Conservation (phyloP, 1,140 invertebrate species). For the Babylonia areolata region DNA sequence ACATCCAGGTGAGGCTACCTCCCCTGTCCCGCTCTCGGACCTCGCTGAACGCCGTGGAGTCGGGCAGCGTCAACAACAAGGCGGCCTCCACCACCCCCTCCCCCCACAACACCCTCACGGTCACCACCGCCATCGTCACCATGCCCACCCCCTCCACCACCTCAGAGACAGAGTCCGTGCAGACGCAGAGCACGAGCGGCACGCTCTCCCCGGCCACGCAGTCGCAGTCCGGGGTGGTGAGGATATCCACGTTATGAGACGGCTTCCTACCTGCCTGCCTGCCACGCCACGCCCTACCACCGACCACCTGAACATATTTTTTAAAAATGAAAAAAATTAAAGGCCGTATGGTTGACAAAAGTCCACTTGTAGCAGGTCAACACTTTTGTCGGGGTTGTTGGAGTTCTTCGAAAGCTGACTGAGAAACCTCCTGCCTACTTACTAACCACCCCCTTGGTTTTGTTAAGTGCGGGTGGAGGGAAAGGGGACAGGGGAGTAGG, state of each 20-base stretch:
- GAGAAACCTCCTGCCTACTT: too few relatives aligned
- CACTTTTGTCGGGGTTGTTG: too few relatives aligned
- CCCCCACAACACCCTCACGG: conserved; percentile 66
- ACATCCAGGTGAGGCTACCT: conserved; percentile 77
- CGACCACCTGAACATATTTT: too few relatives aligned
- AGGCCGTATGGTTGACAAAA: too few relatives aligned
- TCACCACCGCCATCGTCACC: conserved; percentile 69
- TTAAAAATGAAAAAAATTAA: too few relatives aligned
- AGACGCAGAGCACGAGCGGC: conserved; percentile 59
- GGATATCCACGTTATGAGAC: conserved; percentile 68
- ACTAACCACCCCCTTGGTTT: too few relatives aligned
- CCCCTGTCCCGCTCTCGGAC: conserved; percentile 68
- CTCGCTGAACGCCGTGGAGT: conserved; percentile 67
- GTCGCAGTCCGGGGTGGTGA: conserved; percentile 61
- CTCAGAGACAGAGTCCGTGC: conserved; percentile 64
- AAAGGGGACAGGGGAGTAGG: too few relatives aligned
- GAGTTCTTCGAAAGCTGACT: too few relatives aligned
- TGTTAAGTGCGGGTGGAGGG: too few relatives aligned
- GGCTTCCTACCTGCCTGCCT: not conserved
- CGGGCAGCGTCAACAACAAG: conserved; percentile 46
- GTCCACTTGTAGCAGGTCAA: too few relatives aligned
- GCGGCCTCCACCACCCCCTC: conserved; percentile 60
- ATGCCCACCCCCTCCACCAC: conserved; percentile 69
- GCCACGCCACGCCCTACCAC: too few relatives aligned
- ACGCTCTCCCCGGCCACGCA: conserved; percentile 53